These are phyloP conservation scores for Anguilla japonica DNA, from an alignment of 2,113 vertebrate species.

Conservation along the genomic window DNA sequence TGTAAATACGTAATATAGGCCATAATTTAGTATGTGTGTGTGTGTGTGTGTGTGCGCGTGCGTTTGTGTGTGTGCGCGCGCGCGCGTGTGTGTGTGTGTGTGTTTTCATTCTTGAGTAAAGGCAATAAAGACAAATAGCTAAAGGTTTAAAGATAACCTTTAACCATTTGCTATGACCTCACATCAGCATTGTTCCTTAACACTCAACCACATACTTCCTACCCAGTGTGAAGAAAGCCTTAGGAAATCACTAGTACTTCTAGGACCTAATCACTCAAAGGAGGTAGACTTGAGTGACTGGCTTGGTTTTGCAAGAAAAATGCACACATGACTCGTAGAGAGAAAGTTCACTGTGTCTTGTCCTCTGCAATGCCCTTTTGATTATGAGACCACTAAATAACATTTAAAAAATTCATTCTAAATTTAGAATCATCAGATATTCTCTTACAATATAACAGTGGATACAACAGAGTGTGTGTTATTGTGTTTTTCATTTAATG, in stretches of 20 bases:
- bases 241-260: not conserved
- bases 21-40: not conserved
- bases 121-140: not conserved
- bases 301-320: not conserved
- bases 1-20: too few species aligned
- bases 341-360: not conserved
- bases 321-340: not conserved
- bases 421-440: not conserved
- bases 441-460: too few species aligned
- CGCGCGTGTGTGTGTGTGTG: not conserved
- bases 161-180: not conserved
- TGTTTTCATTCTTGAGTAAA: not conserved
- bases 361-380: not conserved
- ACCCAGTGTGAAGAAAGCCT: not conserved
- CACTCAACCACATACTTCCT: not conserved
- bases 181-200: constrained; percentile 2
- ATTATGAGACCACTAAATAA: not conserved
- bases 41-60: not conserved
- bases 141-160: constrained; percentile 9
- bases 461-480: too few species aligned
- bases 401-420: not conserved
- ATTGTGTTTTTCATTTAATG: too few species aligned
- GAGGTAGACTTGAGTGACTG: not conserved
- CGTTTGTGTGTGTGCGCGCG: not conserved
- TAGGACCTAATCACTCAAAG: not conserved